Conservation (phyloP, 2,113 vertebrate genomes). For the Pagrus major region DNA sequence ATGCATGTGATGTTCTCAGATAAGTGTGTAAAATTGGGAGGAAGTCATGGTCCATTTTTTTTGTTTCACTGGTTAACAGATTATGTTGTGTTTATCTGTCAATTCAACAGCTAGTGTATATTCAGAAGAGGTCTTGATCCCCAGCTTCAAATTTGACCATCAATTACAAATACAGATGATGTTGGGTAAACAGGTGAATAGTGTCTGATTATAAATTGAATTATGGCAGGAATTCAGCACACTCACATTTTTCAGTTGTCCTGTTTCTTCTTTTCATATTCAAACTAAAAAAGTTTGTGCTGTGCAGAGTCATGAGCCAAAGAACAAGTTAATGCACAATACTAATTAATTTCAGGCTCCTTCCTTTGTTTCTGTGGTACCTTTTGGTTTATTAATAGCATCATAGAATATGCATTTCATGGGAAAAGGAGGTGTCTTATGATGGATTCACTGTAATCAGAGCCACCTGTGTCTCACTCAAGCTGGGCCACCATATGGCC, state of each 20-base stretch:
- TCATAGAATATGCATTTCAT: neutral
- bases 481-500: constrained; percentile 63
- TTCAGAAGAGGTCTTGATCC: neutral
- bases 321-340: neutral
- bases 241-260: neutral
- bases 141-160: neutral
- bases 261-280: neutral
- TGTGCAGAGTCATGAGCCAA: neutral
- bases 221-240: neutral
- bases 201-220: neutral
- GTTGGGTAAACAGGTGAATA: neutral
- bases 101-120: neutral
- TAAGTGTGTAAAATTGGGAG: neutral
- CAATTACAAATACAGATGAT: neutral
- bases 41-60: neutral
- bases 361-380: neutral
- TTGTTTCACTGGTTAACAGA: neutral
- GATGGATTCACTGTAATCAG: constrained; percentile 17
- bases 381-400: constrained; percentile 3
- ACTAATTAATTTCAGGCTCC: neutral
- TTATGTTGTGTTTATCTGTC: neutral
- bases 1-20: neutral
- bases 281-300: neutral
- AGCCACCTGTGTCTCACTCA: constrained; percentile 46
- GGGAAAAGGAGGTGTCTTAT: neutral